Evolutionary conservation across 2,113 vertebrate species (phyloP), one percentile per base, ranked within the genome.

Genomic region (Phoenicopterus ruber): DNA sequence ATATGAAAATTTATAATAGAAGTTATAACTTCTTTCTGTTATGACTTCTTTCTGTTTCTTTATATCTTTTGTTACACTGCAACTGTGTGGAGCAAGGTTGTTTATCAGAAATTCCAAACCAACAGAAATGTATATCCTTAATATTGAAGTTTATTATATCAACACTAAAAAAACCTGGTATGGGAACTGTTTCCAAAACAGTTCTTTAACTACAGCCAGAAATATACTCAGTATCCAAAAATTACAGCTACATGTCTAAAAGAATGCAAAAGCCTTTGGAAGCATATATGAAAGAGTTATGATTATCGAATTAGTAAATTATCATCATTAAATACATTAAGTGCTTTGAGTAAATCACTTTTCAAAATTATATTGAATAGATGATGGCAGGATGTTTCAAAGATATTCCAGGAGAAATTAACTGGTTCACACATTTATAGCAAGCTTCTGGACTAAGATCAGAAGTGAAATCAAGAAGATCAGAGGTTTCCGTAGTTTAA

Each of bases 261-360:
- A 82, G 36, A 72, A 91, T 29, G 22, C 22, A 94, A 70, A 92
- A 91, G 58, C 5, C n/a, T 82, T 96, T 93, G 82, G 58, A 96
- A 94, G 15, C 19, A 38, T 46, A 76, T 63, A 85, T 95, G 62
- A 93, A 87, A 95, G 46, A 7, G 15, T 38, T 89, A 55, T 70
- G 29, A 82, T 92, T 88, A 87, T 69, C 3, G 7, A 81, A 84
- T 89, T 78, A 93, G 91, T 93, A 95, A 94, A 93, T 85, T 49
- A 61, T 82, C 70, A 93, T 88, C 31, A 91, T 96, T 85, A 96
- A 82, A 57, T 82, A 85, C 59, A 91, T 93, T 59, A 80, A 89
- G 20, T 61, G 7, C 36, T 92, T 83, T 94, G 61, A 96, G 24
- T 79, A 93, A 82, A 91, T 57, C 13, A 46, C 14, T 79, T 82